These are phyloP conservation scores for Hypotaenidia philippensis DNA, from an alignment of 2,797 vertebrate species.

Conservation along the genomic window DNA sequence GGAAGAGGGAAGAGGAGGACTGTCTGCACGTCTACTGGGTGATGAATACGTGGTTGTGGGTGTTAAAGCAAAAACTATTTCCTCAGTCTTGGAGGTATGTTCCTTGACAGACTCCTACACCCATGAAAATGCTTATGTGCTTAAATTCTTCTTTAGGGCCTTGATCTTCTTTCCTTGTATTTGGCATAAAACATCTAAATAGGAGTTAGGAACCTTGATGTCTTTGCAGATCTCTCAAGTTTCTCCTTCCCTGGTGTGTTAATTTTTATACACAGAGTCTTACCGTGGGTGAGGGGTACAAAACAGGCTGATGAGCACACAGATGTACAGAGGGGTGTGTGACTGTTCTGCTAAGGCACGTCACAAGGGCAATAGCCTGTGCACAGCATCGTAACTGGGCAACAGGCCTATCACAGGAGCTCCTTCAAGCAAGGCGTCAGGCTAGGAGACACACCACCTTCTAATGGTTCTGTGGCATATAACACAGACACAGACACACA, in stretches of 20 bases:
- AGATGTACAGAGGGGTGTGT: neutral
- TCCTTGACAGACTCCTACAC: conserved; percentile 67
- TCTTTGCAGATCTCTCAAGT: neutral
- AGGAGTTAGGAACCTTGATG: neutral
- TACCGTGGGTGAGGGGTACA: neutral
- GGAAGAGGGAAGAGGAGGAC: conserved; percentile 17
- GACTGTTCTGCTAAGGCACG: neutral
- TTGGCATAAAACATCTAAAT: neutral
- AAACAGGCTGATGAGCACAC: neutral
- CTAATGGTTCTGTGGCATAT: neutral
- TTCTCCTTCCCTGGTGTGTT: neutral
- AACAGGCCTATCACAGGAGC: neutral
- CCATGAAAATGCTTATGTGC: conserved; percentile 42
- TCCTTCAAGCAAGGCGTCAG: neutral
- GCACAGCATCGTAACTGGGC: neutral
- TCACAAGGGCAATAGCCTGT: neutral
- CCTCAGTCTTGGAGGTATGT: conserved; percentile 36
- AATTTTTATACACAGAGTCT: neutral
- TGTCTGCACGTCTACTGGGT: conserved; percentile 38
- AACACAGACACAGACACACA: neutral
- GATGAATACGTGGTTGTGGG: conserved; percentile 50
- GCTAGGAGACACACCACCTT: neutral
- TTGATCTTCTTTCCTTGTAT: neutral
- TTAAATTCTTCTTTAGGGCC: conserved; percentile 35
- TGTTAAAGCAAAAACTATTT: conserved; percentile 65